Conservation (phyloP, 2,888 invertebrate species). For the Drosophila vallismaia region DNA sequence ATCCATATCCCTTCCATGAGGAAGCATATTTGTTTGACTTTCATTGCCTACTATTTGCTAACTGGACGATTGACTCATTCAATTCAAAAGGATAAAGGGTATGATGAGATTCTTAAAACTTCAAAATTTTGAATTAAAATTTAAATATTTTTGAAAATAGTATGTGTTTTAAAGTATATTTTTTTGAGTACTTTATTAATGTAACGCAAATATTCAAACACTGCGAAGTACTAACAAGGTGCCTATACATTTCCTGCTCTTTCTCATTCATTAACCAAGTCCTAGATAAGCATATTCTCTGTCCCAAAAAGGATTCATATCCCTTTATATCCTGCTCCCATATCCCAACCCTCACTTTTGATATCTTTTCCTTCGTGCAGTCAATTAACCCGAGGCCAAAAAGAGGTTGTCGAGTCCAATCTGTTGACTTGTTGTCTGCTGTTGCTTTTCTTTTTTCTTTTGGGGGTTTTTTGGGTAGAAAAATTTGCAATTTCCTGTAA, state of each 20-base stretch:
- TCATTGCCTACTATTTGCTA: slow-evolving; percentile 68
- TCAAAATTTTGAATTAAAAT: not conserved
- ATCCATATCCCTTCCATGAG: slow-evolving; percentile 18
- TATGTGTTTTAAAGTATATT: too few relatives aligned
- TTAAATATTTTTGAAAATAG: not conserved
- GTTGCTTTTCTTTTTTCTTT: slow-evolving; percentile 13
- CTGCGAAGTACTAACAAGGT: slow-evolving; percentile 10
- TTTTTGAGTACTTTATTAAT: too few relatives aligned
- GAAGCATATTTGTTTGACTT: slow-evolving; percentile 70
- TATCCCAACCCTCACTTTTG: slow-evolving; percentile 13
- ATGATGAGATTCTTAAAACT: not conserved
- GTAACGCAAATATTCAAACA: not conserved
- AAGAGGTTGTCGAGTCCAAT: slow-evolving; percentile 65
- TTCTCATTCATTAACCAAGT: slow-evolving; percentile 52
- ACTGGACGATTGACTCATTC: slow-evolving; percentile 10
- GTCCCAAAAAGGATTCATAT: slow-evolving; percentile 51
- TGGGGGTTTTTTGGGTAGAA: slow-evolving; percentile 66
- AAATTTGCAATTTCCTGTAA: slow-evolving; percentile 79
- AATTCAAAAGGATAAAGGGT: slow-evolving; percentile 7
- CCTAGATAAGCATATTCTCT: slow-evolving; percentile 25
- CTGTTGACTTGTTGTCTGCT: slow-evolving; percentile 77
- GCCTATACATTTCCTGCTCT: not conserved
- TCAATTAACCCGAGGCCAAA: slow-evolving; percentile 77
- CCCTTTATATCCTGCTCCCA: slow-evolving; percentile 27
- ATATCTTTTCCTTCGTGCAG: slow-evolving; percentile 47